Base-by-base conservation (phyloP, 2,888 invertebrate genomes). In the Drosophila sordidapex region DNA sequence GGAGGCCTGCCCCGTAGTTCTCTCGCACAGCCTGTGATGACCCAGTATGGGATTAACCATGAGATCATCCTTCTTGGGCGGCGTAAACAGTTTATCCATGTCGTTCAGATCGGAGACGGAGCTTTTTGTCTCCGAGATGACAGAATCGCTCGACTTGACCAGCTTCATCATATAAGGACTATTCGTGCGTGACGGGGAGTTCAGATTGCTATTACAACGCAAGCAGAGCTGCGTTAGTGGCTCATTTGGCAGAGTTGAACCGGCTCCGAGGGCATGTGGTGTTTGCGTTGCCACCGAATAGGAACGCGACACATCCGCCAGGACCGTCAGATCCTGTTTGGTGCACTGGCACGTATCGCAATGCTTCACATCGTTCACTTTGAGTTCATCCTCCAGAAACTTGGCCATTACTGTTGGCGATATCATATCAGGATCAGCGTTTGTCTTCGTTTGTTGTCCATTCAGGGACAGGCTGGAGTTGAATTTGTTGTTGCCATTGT, bases 331-430 rank as follows among this genome's bases (percentile, higher is more conserved):
- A 85, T 93, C 94, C 82, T 92, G 93, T 51, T 91, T 92, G 63
- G 95, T 94, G 92, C 97, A 97, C 51, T 95, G 95, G 89, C 97
- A 97, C 2, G 96, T 97, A 87, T 96, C 96, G 93, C 97, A 97
- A 91, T 97, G 97, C 92, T 97, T 97, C 2, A 96, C 95, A 60
- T 96, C 95, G 64, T 96, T 95, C 78, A 95, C 93, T 83, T 97
- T 97, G 71, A 96, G 96, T 83, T 97, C 97, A 71, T 98, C 97
- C 93, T 98, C 97, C 36, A 98, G 94, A 74, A 98, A 97, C 94
- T 98, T 98, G 4, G 98, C 97, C 96, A 98, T 97, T 60, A 97
- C 96, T 13, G 97, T 96, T 31, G 98, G 97, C 5, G 98, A 98
- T 18, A 96, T 96, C 84, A 92, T 91, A 40, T 93, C 91, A 1